These are phyloP conservation scores for Apteryx mantelli DNA, from an alignment of 2,113 vertebrate genomes.

Conservation along the genomic window DNA sequence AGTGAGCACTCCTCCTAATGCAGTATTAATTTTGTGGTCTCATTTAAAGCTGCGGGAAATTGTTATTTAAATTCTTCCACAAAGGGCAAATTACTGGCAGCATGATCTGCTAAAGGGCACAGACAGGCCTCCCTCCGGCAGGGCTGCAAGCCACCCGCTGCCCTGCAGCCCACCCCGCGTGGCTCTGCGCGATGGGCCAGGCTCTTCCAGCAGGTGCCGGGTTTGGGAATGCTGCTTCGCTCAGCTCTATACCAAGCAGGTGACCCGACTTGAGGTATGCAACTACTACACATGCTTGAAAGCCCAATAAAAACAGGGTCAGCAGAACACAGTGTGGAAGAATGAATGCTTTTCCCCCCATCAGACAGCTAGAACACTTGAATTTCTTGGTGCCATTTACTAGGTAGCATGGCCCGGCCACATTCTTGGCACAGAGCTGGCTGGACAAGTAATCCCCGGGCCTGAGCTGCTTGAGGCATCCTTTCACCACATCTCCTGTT, in stretches of 20 bases:
- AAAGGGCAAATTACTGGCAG: background rate
- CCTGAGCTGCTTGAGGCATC: background rate
- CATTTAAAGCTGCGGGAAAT: background rate
- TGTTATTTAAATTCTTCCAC: background rate
- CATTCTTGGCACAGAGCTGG: background rate
- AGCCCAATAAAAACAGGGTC: background rate
- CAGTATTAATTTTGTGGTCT: background rate
- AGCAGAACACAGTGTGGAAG: background rate
- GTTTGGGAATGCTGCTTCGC: background rate
- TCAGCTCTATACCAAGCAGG: rapidly evolving
- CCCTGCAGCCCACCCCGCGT: background rate
- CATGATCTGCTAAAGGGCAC: no score
- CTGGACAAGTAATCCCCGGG: rapidly evolving
- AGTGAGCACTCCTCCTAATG: background rate
- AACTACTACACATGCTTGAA: background rate
- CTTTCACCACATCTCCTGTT: background rate
- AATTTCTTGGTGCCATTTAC: background rate
- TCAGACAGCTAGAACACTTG: background rate
- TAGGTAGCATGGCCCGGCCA: rapidly evolving
- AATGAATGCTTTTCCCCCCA: background rate
- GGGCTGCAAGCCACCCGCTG: rapidly evolving
- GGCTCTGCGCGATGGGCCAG: background rate
- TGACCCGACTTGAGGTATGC: background rate
- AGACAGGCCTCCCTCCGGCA: rapidly evolving
- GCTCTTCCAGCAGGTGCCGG: background rate